A percentile compares a stretch with the other conserved stretches of the same genome.
These are phyloP conservation scores for Thalassaphorura encarpata DNA, from an alignment of 1,140 invertebrate genomes.

Conservation along the genomic window DNA sequence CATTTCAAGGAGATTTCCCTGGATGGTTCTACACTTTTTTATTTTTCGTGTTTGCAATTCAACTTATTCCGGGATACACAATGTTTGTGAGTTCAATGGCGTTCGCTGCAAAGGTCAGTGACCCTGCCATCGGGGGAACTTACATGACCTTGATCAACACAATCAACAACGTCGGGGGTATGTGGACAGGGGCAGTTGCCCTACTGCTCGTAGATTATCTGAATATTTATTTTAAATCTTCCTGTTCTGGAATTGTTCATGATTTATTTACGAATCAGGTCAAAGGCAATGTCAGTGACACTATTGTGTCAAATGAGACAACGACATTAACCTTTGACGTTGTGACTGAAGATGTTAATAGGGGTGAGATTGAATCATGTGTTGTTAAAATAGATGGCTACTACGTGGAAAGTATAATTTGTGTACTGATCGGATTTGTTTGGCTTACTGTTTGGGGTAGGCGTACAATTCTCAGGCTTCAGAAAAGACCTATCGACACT, in stretches of 20 bases:
- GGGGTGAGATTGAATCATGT: constrained; percentile 41
- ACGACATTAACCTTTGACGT: neutral
- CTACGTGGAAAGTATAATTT: constrained; percentile 42
- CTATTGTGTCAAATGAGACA: neutral
- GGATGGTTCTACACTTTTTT: neutral
- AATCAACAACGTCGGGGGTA: constrained; percentile 52
- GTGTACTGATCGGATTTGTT: constrained; percentile 42
- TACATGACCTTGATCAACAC: constrained; percentile 61
- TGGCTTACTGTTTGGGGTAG: constrained; percentile 38
- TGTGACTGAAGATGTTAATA: too few species aligned
- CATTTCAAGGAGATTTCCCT: neutral
- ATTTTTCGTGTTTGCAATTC: neutral
- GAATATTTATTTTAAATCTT: neutral
- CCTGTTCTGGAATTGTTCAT: constrained; percentile 32
- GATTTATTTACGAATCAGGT: neutral
- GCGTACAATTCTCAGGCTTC: constrained; percentile 29
- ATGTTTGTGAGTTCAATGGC: constrained; percentile 53
- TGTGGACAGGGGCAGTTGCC: constrained; percentile 51
- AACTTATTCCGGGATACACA: constrained; percentile 40
- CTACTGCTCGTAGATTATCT: constrained; percentile 46
- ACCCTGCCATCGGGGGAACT: constrained; percentile 55
- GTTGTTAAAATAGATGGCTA: constrained; percentile 43
- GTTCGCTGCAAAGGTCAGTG: constrained; percentile 51
- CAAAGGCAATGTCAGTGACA: neutral
- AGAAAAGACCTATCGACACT: constrained; percentile 8